A percentile compares a stretch with the other conserved stretches of the same genome.
These are phyloP conservation scores for Lasiommata megera DNA, from an alignment of 2,888 invertebrate species.

Conservation along the genomic window DNA sequence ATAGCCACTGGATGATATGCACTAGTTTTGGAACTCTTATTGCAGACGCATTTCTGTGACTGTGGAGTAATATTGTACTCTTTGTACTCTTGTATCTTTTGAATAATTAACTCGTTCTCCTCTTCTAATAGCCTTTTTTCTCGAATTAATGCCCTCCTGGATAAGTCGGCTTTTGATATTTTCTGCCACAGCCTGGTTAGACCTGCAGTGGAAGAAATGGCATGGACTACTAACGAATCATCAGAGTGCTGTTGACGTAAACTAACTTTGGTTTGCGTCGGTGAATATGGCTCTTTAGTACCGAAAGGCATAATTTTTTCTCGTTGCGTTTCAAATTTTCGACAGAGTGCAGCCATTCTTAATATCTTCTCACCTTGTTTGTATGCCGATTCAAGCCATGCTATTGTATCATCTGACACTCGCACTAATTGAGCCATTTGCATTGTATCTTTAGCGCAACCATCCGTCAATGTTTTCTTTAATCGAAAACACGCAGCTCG, in stretches of 20 bases:
- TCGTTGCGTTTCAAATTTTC: slow-evolving; percentile 78
- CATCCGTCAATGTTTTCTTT: slow-evolving; percentile 52
- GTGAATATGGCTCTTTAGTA: slow-evolving; percentile 46
- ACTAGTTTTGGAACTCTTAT: slow-evolving; percentile 30
- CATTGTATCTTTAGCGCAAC: slow-evolving; percentile 51
- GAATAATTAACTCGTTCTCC: slow-evolving; percentile 54
- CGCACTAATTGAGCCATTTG: slow-evolving; percentile 56
- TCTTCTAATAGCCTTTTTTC: slow-evolving; percentile 61
- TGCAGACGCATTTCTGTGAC: slow-evolving; percentile 46
- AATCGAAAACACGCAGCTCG: slow-evolving; percentile 57
- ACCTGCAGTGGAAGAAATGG: slow-evolving; percentile 57
- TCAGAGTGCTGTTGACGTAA: slow-evolving; percentile 50
- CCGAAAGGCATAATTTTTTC: slow-evolving; percentile 75
- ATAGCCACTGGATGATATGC: slow-evolving; percentile 47
- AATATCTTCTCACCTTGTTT: slow-evolving; percentile 76
- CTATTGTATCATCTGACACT: slow-evolving; percentile 59
- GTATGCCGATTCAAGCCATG: slow-evolving; percentile 59
- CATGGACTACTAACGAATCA: slow-evolving; percentile 56
- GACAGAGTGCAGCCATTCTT: slow-evolving; percentile 74
- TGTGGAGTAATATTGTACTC: slow-evolving; percentile 44
- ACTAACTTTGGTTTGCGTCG: slow-evolving; percentile 44
- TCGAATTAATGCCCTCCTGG: slow-evolving; percentile 56
- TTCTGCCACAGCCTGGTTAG: slow-evolving; percentile 67
- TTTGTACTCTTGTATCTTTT: slow-evolving; percentile 43
- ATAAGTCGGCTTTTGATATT: slow-evolving; percentile 63